Evolutionary conservation across 1,140 invertebrate genomes (phyloP).

Genomic region (Drosophila teissieri): DNA sequence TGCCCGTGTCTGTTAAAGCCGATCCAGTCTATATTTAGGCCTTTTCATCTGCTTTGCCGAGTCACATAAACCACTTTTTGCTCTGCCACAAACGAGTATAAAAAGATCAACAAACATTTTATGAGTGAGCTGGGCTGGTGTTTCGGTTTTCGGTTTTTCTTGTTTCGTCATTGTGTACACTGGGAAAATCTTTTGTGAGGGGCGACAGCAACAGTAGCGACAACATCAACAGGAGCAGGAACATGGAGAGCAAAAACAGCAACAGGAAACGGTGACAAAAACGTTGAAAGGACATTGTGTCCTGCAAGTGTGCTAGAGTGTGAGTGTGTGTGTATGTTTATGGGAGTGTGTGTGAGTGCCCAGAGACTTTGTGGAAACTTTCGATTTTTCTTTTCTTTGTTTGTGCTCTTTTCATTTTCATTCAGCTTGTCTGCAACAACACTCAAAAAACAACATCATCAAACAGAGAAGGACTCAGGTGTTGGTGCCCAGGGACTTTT

Average conservation of each 20-base stretch:
- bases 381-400: slow-evolving; percentile 29
- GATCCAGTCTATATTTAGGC: slow-evolving; percentile 17
- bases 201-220: slow-evolving; percentile 28
- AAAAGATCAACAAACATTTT: slow-evolving; percentile 48
- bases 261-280: slow-evolving; percentile 52
- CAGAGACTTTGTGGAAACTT: slow-evolving; percentile 52
- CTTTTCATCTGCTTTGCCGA: slow-evolving; percentile 27
- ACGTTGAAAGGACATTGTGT: slow-evolving; percentile 59
- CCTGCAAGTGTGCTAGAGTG: slow-evolving; percentile 15
- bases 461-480: slow-evolving; percentile 51
- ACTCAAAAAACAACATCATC: slow-evolving; percentile 59
- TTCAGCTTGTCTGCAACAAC: slow-evolving; percentile 25
- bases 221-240: slow-evolving; percentile 29
- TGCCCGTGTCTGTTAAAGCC: not conserved
- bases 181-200: slow-evolving; percentile 52
- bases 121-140: slow-evolving; percentile 11
- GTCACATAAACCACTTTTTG: slow-evolving; percentile 19
- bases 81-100: slow-evolving; percentile 16
- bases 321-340: slow-evolving; percentile 6
- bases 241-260: slow-evolving; percentile 22
- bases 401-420: slow-evolving; percentile 29
- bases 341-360: not conserved
- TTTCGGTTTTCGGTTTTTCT: slow-evolving; percentile 27
- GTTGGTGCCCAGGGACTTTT: slow-evolving; percentile 19
- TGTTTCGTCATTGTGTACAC: slow-evolving; percentile 44